Evolutionary conservation across 2,888 invertebrate species (phyloP), one percentile per base, ranked within the genome.

Genomic region (Eilema depressum): DNA sequence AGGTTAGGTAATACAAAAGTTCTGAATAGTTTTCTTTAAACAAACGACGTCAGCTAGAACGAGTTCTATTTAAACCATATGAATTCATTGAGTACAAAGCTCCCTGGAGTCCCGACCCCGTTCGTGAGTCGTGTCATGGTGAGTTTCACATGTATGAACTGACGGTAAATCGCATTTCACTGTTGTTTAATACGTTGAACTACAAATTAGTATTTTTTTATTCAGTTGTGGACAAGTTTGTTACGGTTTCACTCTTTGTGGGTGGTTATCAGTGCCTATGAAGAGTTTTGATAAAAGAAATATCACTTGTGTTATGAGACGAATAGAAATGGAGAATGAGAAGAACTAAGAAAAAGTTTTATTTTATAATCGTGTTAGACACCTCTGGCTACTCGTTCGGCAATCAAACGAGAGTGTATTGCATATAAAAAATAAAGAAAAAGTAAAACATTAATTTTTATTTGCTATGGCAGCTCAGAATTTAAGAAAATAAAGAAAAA

Each of bases 1-100:
- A 3, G 2, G 20, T 12, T 25, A 12, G n/a, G n/a, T n/a, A 63
- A 26, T 11, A 26, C 14, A 41, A 63, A 63, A 63, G 8, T n/a
- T n/a, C 26, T 28, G 53, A 64, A 53, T 64, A 64, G 53, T 53
- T 47, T 64, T 64, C 64, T 64, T 64, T 20, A 53, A 53, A 64
- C 28, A 47, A 56, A 65, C 53, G 56, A 56, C 56, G 59, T 71
- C 56, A 62, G 41, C 28, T 68, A 63, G 61, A 62, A 25, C 60
- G 59, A 63, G 70, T 73, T 69, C 69, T 70, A 78, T 73, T 78
- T 73, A 71, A 73, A 78, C 61, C 66, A 63, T 60, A 66, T 64
- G 75, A 75, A 80, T 78, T 80, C 81, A 78, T 75, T 69, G 70
- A 78, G 66, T 66, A 69, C 71, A 69, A 17, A 33, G 11, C 33